Percentiles rank a stretch among this genome's conserved stretches.
Evolutionary conservation across 2,888 invertebrate species (phyloP).

Genomic region (Temnothorax rugatulus): DNA sequence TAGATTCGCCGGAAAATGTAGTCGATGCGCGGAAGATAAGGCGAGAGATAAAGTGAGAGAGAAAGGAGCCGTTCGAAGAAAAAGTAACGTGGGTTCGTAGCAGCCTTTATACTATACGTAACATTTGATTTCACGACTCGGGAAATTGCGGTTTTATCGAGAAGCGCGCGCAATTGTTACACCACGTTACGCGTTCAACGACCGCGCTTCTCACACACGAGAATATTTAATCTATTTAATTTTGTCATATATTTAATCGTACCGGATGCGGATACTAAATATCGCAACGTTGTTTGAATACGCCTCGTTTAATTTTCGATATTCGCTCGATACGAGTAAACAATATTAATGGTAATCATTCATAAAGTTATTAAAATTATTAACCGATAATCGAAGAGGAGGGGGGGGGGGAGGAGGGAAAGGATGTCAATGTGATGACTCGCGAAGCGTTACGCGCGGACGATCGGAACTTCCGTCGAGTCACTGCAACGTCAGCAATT

Average conservation of each 20-base stretch:
- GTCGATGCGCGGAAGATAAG: background rate
- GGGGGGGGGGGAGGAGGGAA: too few relatives aligned
- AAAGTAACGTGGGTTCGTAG: constrained; percentile 33
- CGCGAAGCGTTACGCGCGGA: background rate
- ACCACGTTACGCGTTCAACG: background rate
- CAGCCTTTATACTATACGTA: background rate
- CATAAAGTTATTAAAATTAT: constrained; percentile 14
- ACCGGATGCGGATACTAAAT: constrained; percentile 9
- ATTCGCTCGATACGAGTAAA: background rate
- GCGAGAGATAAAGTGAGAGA: background rate
- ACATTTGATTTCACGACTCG: constrained; percentile 38
- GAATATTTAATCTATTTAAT: constrained; percentile 36
- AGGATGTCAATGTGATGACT: background rate
- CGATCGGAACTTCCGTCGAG: constrained; percentile 2
- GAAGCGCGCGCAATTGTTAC: constrained; percentile 23
- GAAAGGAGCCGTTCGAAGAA: constrained; percentile 3
- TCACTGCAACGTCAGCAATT: constrained; percentile 10
- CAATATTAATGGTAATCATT: background rate
- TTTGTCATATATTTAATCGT: constrained; percentile 20
- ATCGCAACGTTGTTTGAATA: constrained; percentile 22
- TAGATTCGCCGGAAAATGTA: constrained; percentile 55
- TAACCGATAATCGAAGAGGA: background rate
- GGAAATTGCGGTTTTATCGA: constrained; percentile 30
- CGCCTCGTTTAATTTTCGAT: constrained; percentile 32
- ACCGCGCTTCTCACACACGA: background rate